Conservation (phyloP, 2,113 vertebrate genomes). For the Rhinichthys klamathensis region DNA sequence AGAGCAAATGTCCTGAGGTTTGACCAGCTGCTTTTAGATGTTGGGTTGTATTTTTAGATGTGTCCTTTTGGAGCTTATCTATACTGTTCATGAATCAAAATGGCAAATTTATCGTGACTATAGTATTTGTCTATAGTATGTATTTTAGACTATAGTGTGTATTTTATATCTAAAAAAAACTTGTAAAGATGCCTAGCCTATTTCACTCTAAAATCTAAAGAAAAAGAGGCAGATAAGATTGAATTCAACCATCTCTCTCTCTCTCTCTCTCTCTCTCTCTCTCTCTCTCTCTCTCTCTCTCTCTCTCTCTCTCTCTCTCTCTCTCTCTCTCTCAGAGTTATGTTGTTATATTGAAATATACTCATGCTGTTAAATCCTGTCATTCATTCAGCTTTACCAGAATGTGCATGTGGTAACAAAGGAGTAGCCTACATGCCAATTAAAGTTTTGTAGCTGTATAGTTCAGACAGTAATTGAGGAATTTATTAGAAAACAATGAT, state of each 20-base stretch:
- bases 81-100: neutral
- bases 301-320: neutral
- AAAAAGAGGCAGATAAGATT: neutral
- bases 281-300: too few species aligned
- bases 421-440: too few species aligned
- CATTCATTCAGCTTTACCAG: neutral
- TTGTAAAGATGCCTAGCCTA: neutral
- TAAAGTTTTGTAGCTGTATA: neutral
- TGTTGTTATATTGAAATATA: too few species aligned
- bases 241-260: neutral
- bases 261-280: too few species aligned
- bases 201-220: neutral
- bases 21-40: constrained; percentile 54
- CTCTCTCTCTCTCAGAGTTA: too few species aligned
- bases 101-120: neutral
- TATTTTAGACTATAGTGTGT: too few species aligned
- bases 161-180: neutral
- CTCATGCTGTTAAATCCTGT: neutral
- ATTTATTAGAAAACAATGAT: neutral
- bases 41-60: constrained; percentile 73
- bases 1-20: neutral
- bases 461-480: neutral
- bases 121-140: neutral
- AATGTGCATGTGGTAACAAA: neutral
- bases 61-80: constrained; percentile 54